Percentiles rank a stretch among this genome's conserved stretches.
phyloP scores from a whole-genome alignment of 1,140 invertebrate species.

The Drosophila equinoxialis region DNA sequence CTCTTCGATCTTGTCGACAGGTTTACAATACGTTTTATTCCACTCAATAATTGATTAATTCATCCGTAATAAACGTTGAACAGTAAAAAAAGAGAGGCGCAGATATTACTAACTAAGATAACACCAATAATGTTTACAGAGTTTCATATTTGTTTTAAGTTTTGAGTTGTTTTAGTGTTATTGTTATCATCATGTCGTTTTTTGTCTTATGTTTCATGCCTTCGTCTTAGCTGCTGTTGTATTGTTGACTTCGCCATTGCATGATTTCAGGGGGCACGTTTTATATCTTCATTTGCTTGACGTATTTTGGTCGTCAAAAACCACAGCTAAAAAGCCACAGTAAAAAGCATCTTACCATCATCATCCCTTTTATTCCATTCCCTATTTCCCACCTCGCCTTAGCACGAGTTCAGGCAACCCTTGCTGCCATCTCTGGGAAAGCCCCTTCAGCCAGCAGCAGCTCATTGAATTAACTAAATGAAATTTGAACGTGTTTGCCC shows the following conservation, averaged over 20 bases:
- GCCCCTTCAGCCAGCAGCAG: constrained; percentile 25
- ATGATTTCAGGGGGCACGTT: constrained; percentile 33
- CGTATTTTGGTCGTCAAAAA: constrained; percentile 31
- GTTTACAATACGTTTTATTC: too few relatives aligned
- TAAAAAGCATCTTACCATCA: constrained; percentile 32
- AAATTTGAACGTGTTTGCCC: constrained; percentile 70
- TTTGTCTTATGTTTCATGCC: constrained; percentile 2
- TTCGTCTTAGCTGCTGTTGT: constrained; percentile 12
- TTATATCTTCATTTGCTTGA: constrained; percentile 51
- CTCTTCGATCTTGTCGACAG: too few relatives aligned
- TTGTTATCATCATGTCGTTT: background rate
- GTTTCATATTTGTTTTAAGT: background rate
- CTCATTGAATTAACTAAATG: constrained; percentile 73
- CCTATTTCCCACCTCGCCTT: background rate
- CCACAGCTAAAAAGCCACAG: constrained; percentile 35
- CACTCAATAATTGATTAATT: too few relatives aligned
- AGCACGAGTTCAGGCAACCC: too few relatives aligned
- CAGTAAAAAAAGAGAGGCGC: too few relatives aligned
- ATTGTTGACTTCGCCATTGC: background rate
- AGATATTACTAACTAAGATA: too few relatives aligned
- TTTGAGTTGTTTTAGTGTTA: background rate
- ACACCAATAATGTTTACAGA: too few relatives aligned
- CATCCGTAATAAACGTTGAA: too few relatives aligned
- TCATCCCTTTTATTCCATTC: background rate
- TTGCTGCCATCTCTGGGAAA: too few relatives aligned